phyloP scores from a whole-genome alignment of 2,888 invertebrate species.

The Megamerina dolium region DNA sequence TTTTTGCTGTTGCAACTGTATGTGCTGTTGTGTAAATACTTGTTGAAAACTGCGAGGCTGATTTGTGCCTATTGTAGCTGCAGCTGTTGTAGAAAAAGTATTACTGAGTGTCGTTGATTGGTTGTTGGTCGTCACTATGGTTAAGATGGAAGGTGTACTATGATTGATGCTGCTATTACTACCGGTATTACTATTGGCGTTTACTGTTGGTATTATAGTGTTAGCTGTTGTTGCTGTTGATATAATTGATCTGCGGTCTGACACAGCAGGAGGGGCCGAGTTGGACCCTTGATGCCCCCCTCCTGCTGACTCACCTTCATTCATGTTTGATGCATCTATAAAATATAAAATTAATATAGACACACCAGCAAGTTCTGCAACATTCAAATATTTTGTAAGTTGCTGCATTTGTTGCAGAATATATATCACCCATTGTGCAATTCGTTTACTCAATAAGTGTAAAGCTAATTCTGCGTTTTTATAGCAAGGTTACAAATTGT shows the following conservation, averaged over 20 bases:
- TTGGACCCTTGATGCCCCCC: conserved; percentile 50
- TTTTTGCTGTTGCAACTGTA: conserved; percentile 21
- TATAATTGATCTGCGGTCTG: conserved; percentile 49
- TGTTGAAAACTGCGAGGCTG: conserved; percentile 29
- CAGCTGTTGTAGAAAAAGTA: conserved; percentile 19
- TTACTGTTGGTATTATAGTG: conserved; percentile 19
- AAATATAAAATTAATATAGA: conserved; percentile 8
- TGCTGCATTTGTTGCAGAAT: conserved; percentile 12
- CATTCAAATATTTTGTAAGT: not conserved
- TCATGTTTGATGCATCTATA: conserved; percentile 51
- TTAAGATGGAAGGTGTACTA: conserved; percentile 14
- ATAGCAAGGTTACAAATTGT: conserved; percentile 14
- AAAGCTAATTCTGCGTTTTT: conserved; percentile 12
- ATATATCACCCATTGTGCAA: conserved; percentile 3
- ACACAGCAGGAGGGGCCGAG: conserved; percentile 52
- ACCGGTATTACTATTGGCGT: conserved; percentile 19
- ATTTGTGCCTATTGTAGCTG: conserved; percentile 18
- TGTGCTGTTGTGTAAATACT: conserved; percentile 27
- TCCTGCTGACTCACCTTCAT: conserved; percentile 52
- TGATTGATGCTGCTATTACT: conserved; percentile 16
- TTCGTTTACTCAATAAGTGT: conserved; percentile 3
- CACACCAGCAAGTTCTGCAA: not conserved
- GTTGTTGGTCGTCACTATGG: conserved; percentile 11
- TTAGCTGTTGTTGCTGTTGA: conserved; percentile 20
- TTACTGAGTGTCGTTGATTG: conserved; percentile 12